A percentile compares a stretch with the other conserved stretches of the same genome.
phyloP scores from a whole-genome alignment of 2,797 vertebrate species.

The Acestrorhynchus altus region DNA sequence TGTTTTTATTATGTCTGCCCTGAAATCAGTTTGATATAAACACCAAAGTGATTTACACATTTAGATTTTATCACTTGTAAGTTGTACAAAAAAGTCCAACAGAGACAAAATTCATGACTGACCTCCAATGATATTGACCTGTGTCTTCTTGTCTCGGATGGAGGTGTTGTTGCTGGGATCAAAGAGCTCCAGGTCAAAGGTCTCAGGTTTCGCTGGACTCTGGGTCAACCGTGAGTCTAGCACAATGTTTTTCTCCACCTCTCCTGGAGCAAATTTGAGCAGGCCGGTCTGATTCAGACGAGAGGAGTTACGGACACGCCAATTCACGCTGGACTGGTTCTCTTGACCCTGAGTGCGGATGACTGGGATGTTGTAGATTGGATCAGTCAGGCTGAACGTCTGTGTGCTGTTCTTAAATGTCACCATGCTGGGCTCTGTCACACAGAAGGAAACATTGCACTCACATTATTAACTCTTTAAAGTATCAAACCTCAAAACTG shows the following conservation, averaged over 20 bases:
- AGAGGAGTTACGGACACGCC: constrained; percentile 76
- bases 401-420: constrained; percentile 79
- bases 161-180: constrained; percentile 73
- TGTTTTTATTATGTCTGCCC: no score
- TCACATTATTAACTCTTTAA: not conserved
- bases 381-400: constrained; percentile 68
- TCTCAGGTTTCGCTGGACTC: constrained; percentile 65
- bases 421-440: constrained; percentile 74
- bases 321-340: constrained; percentile 69
- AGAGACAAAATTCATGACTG: constrained; percentile 31
- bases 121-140: constrained; percentile 72
- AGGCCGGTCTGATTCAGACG: constrained; percentile 68
- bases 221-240: constrained; percentile 67
- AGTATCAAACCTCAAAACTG: no score
- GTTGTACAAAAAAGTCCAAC: no score
- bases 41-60: no score
- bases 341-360: constrained; percentile 73
- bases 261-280: constrained; percentile 76
- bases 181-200: constrained; percentile 77
- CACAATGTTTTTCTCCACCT: constrained; percentile 75
- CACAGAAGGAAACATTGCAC: not conserved
- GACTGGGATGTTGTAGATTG: constrained; percentile 76
- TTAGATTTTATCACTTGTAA: no score
- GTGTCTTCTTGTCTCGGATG: constrained; percentile 75
- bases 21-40: no score